Percentiles rank a stretch among this genome's conserved stretches.
These are phyloP conservation scores for Zhuqinia jingwanae DNA, from an alignment of 2,888 invertebrate genomes.

Conservation along the genomic window DNA sequence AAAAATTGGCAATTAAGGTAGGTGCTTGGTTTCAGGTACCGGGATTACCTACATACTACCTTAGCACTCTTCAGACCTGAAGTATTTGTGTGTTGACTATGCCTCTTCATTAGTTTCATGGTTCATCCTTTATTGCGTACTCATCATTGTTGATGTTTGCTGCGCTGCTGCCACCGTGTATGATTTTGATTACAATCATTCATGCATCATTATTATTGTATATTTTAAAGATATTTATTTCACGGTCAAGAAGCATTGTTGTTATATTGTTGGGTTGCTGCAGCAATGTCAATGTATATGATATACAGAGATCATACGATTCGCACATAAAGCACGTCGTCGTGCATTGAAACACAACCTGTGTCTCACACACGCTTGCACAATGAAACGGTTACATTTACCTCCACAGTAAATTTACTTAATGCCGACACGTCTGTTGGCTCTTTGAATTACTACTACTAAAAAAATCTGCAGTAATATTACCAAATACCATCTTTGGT, in stretches of 20 bases:
- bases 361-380: too few species aligned
- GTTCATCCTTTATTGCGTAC: background rate
- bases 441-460: too few species aligned
- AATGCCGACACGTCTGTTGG: background rate
- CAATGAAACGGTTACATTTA: background rate
- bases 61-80: background rate
- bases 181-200: background rate
- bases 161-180: background rate
- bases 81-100: background rate
- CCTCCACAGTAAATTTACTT: too few species aligned
- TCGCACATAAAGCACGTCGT: too few species aligned
- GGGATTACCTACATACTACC: background rate
- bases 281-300: too few species aligned
- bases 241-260: slow-evolving; percentile 40
- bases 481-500: too few species aligned
- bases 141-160: background rate
- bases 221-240: slow-evolving; percentile 17
- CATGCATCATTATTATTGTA: background rate
- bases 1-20: background rate
- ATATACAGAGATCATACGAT: too few species aligned
- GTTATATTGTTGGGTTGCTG: too few species aligned
- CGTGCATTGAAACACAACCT: too few species aligned
- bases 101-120: background rate
- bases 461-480: too few species aligned
- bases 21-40: slow-evolving; percentile 17